Evolutionary conservation across 1,140 invertebrate genomes (phyloP), one percentile per base, ranked within the genome.

Genomic region (Plectrocnemia conspersa): DNA sequence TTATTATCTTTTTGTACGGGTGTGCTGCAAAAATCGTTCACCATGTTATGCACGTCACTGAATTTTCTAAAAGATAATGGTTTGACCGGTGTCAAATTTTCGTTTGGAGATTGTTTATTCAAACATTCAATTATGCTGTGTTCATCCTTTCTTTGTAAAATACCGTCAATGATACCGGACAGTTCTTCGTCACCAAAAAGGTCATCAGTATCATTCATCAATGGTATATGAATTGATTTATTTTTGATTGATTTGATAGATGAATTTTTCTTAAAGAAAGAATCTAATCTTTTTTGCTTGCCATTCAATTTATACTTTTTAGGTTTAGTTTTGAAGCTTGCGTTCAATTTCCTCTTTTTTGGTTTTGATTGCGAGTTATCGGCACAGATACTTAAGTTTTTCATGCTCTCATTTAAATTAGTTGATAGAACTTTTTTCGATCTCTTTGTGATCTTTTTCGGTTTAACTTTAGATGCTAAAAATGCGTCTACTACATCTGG

Each of bases 401-500:
- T 45, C 42, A 59, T 27, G n/a, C 40, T 59, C 25, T 15, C 48
- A 4, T 61, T 21, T 15, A 38, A 21, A 53, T 32, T 33, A 22
- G 10, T 24, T 10, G 36, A 40, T 40, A n/a, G n/a, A n/a, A n/a
- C n/a, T n/a, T n/a, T 54, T 42, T 50, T 60, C 10, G 59, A 58
- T 25, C 32, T 25, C 1, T 24, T 24, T 64, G 63, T 59, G 16
- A 25, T 54, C 44, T 54, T 61, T 21, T 35, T 41, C 6, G 16
- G 10, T 18, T 21, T 18, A 11, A 25, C 4, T 46, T 49, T 58
- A 19, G 16, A 49, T 18, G n/a, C 13, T 23, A 42, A n/a, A 57
- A 52, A 61, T 13, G 24, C 10, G 22, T 59, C 38, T 11, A 84
- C 84, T 58, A 87, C 62, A 29, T 78, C 68, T 62, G 78, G 86